A percentile compares a stretch with the other conserved stretches of the same genome.
phyloP scores from a whole-genome alignment of 2,888 invertebrate species.

The Marronus borbonicus region DNA sequence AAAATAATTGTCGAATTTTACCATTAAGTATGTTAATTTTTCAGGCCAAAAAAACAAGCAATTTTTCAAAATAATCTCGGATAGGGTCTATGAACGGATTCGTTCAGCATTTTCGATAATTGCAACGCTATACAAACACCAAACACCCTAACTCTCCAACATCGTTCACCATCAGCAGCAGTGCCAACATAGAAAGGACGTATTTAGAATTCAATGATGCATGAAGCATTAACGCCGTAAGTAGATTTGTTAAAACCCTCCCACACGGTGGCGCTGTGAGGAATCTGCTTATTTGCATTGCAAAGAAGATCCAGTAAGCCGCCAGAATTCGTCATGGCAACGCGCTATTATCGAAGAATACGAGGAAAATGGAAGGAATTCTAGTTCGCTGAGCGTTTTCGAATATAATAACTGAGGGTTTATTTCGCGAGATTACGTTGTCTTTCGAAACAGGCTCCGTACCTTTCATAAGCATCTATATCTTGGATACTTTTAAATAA shows the following conservation, averaged over 20 bases:
- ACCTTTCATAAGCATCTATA: background rate
- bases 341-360: conserved; percentile 19
- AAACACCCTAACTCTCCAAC: background rate
- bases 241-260: conserved; percentile 33
- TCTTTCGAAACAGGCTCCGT: background rate
- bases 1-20: too few species aligned
- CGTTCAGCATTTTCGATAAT: too few species aligned
- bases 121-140: background rate
- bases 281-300: conserved; percentile 21
- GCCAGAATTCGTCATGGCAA: conserved; percentile 7
- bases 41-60: too few species aligned
- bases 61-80: too few species aligned
- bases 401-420: conserved; percentile 9
- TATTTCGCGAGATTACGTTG: conserved; percentile 18
- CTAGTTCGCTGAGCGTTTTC: conserved; percentile 15
- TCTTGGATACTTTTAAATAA: background rate
- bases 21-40: too few species aligned
- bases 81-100: too few species aligned
- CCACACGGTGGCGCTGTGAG: background rate
- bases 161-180: background rate
- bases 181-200: background rate
- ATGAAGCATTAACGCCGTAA: conserved; percentile 29
- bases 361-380: conserved; percentile 6
- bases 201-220: conserved; percentile 4
- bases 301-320: conserved; percentile 24